Base-by-base conservation (phyloP, 2,113 vertebrate genomes). In the Donacobius atricapilla region DNA sequence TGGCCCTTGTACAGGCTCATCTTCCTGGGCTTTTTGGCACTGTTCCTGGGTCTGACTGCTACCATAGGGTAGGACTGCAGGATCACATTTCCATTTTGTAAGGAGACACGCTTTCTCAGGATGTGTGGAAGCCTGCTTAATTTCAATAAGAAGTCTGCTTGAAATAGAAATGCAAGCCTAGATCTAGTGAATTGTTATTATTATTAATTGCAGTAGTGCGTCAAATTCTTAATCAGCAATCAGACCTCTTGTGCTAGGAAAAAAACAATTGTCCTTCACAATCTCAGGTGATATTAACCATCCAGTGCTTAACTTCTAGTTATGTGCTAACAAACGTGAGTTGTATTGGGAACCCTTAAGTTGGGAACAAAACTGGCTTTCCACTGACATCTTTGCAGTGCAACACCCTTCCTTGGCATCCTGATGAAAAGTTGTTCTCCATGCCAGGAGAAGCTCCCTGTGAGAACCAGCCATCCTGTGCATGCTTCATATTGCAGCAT, bases 1-100 rank as follows among this genome's bases (percentile, higher is more conserved):
- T 92, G 90, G 92, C 79, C 95, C 94, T 86, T 93, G 95, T 54
- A 92, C 39, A 77, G 94, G 95, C 94, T 96, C 92, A 97, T 96
- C 92, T 90, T 89, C 89, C 86, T 88, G 94, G 89, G 76, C 31
- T 78, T 89, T 92, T 80, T 95, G 92, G 95, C 79, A 14, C 24
- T 28, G 82, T 63, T 97, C 90, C 92, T 97, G 60, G 35, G 24
- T 64, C 76, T 83, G 88, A 94, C 87, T 96, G 83, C 92, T 96
- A 90, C 90, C 87, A 83, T 53, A 89, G 83, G 51, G 51, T 93
- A 93, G 90, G 88, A 88, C 88, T 78, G 76, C 56, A 50, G 71
- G 92, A 94, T 95, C 71, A 16, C 92, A 63, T 95, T 97, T 93
- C 94, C 85, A 89, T 92, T 90, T 90, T 87, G 94, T 87, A 70